Percentiles rank a stretch among this genome's conserved stretches.
Evolutionary conservation across 1,140 invertebrate species (phyloP).

Genomic region (Eurosta solidaginis): DNA sequence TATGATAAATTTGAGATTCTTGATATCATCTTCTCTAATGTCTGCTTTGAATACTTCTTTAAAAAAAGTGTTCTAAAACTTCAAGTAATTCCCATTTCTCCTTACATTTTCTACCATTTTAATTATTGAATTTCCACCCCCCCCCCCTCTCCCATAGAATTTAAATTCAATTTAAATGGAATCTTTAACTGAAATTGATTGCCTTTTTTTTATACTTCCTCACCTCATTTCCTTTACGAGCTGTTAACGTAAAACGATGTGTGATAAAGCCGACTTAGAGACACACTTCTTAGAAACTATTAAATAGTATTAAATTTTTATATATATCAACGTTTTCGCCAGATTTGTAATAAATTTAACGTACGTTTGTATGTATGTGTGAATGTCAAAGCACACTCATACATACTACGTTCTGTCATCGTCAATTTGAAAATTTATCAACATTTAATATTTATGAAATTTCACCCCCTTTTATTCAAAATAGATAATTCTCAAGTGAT

Average conservation of each 20-base stretch:
- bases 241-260: background rate
- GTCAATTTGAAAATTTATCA: background rate
- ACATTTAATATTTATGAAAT: conserved; percentile 10
- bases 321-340: background rate
- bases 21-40: too few relatives aligned
- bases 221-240: background rate
- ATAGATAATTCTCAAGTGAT: background rate
- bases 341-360: background rate
- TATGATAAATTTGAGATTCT: too few relatives aligned
- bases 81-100: too few relatives aligned
- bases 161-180: too few relatives aligned
- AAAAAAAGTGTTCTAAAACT: too few relatives aligned
- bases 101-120: too few relatives aligned
- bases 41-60: too few relatives aligned
- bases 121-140: too few relatives aligned
- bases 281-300: background rate
- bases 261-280: background rate
- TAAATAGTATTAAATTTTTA: background rate
- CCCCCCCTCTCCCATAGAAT: too few relatives aligned
- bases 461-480: background rate
- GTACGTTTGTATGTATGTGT: background rate
- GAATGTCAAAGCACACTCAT: background rate
- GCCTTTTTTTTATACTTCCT: background rate
- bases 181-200: too few relatives aligned
- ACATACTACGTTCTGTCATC: background rate